Evolutionary conservation across 2,113 vertebrate species (phyloP), one percentile per base, ranked within the genome.

Genomic region (Eleginops maclovinus): DNA sequence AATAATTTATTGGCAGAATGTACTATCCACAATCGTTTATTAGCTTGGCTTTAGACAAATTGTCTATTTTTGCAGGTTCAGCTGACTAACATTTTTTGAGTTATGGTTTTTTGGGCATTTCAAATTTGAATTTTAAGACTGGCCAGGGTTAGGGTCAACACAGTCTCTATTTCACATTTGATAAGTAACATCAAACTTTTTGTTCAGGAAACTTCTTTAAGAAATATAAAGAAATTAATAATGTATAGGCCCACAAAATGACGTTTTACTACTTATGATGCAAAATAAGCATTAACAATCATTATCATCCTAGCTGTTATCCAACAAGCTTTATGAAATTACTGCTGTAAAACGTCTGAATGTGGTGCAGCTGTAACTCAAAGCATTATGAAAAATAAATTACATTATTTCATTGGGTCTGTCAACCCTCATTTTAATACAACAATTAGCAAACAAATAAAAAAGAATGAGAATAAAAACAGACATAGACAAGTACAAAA

Each of bases 401-500:
- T 54, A 55, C n/a, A 67, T 78, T 50, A 1, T 78, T 86, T 88
- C 60, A 77, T 19, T 53, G 17, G 69, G 58, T 73, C 84, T 76
- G 78, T 31, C 62, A 81, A 75, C 79, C 82, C 83, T 82, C 65
- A 84, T 84, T 92, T 91, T 92, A 93, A 93, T 92, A 82, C 70
- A 88, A 91, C 68, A 50, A 79, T 79, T 56, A 82, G 72, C 54
- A 83, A 80, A 88, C 51, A 86, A 83, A 69, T 77, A 41, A 59
- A 79, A 63, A 79, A 79, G 75, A 80, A 75, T 22, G 19, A 22
- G 73, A 77, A 85, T 87, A 90, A 88, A 90, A 88, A 87, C 77
- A 89, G 74, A 91, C 88, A 73, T 77, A 65, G 86, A 86, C 86
- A 75, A 80, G 72, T 90, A 92, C 79, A 92, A 94, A 93, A 43